Conservation (phyloP, 2,888 invertebrate species). For the Notodonta dromedarius region DNA sequence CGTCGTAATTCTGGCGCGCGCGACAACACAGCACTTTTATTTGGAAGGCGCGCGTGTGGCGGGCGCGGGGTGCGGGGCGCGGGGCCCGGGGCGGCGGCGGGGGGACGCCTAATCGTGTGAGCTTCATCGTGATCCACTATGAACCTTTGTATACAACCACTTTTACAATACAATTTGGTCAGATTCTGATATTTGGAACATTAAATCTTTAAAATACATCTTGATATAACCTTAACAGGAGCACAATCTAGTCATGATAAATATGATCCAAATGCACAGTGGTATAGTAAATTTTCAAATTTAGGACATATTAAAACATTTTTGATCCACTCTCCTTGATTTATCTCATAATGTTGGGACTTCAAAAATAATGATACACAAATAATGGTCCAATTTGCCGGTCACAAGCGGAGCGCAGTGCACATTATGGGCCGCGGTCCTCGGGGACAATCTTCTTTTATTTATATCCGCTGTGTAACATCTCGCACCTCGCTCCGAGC, state of each 20-base stretch:
- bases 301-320: no score
- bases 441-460: slow-evolving; percentile 75
- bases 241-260: no score
- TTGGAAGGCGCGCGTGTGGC: slow-evolving; percentile 75
- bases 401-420: slow-evolving; percentile 43
- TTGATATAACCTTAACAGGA: no score
- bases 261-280: no score
- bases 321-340: no score
- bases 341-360: no score
- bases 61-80: slow-evolving; percentile 42
- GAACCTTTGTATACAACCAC: slow-evolving; percentile 15
- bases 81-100: slow-evolving; percentile 27
- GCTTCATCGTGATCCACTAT: slow-evolving; percentile 55
- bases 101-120: slow-evolving; percentile 70
- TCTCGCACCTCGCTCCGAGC: slow-evolving; percentile 58
- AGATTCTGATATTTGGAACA: no score
- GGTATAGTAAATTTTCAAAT: no score
- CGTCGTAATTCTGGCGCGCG: slow-evolving; percentile 81
- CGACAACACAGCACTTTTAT: slow-evolving; percentile 82
- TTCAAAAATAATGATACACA: neutral
- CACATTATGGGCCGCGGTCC: slow-evolving; percentile 66
- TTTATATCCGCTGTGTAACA: slow-evolving; percentile 72
- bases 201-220: no score
- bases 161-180: neutral
- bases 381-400: neutral